Evolutionary conservation across 35 echinoderm and acorn worm genomes (phyloP).

Genomic region (Lytechinus pictus): DNA sequence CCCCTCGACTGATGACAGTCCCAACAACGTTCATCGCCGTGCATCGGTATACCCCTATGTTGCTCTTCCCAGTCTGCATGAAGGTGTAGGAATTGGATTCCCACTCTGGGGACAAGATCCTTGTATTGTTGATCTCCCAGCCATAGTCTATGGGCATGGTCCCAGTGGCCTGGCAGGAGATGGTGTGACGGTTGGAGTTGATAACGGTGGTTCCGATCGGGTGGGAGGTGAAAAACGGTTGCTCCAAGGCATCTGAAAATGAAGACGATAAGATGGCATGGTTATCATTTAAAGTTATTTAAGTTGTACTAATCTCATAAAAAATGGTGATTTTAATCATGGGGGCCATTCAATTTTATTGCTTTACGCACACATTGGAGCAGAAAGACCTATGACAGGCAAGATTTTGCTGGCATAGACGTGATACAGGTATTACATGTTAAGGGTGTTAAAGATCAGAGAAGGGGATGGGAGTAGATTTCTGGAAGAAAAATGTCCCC

Average conservation of each 20-base stretch:
- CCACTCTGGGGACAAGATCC: background rate
- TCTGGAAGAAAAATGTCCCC: no score
- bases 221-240: background rate
- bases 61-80: background rate
- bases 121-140: conserved; percentile 21
- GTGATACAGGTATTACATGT: no score
- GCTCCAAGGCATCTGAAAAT: conserved; percentile 8
- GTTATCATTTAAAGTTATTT: background rate
- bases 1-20: background rate
- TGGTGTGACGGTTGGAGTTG: background rate
- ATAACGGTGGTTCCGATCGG: background rate
- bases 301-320: no score
- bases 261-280: background rate
- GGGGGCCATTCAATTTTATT: no score
- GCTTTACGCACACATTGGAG: no score
- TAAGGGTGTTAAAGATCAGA: no score
- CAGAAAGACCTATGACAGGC: no score
- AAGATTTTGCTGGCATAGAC: no score
- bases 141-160: conserved; percentile 26
- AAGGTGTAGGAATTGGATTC: background rate
- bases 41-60: background rate
- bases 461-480: no score
- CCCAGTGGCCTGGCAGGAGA: conserved; percentile 18
- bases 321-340: no score
- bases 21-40: background rate